Evolutionary conservation across 1,140 invertebrate species (phyloP).

Genomic region (Drosophila prosaltans): DNA sequence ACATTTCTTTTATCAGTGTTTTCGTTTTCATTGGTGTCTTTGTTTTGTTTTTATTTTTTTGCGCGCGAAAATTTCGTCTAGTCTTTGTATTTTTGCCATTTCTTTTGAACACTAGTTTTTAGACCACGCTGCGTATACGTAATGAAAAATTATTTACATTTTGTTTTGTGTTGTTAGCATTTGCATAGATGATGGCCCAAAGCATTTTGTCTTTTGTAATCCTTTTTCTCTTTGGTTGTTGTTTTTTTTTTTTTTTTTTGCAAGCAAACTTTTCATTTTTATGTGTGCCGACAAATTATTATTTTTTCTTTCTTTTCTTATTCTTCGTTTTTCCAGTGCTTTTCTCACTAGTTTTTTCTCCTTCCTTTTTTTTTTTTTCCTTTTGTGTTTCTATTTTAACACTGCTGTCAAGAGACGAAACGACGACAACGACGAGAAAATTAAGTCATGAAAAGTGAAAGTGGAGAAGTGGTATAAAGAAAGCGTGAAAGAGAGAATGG

Average conservation of each 20-base stretch:
- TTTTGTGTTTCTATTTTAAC: conserved; percentile 33
- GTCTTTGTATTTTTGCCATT: not conserved
- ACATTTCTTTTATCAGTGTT: conserved; percentile 6
- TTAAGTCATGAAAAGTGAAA: conserved; percentile 61
- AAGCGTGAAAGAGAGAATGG: conserved; percentile 16
- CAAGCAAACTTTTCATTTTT: conserved; percentile 52
- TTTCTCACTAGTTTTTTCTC: not conserved
- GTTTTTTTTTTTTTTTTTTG: not conserved
- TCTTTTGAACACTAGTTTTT: not conserved
- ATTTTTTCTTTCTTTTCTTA: conserved; percentile 5
- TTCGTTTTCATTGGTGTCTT: conserved; percentile 17
- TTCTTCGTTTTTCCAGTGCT: not conserved
- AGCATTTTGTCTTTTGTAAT: conserved; percentile 51
- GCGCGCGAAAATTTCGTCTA: not conserved
- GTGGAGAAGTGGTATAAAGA: conserved; percentile 25
- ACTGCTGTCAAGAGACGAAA: conserved; percentile 41
- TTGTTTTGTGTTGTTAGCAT: conserved; percentile 28
- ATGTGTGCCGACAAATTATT: conserved; percentile 39
- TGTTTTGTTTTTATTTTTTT: not conserved
- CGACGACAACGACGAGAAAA: conserved; percentile 35
- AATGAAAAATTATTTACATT: conserved; percentile 54
- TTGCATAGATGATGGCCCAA: conserved; percentile 31
- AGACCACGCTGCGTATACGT: conserved; percentile 29
- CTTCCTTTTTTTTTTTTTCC: not conserved
- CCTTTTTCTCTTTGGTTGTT: conserved; percentile 15